Base-by-base conservation (phyloP, 1,140 invertebrate genomes). In the Cecropterus lyciades region DNA sequence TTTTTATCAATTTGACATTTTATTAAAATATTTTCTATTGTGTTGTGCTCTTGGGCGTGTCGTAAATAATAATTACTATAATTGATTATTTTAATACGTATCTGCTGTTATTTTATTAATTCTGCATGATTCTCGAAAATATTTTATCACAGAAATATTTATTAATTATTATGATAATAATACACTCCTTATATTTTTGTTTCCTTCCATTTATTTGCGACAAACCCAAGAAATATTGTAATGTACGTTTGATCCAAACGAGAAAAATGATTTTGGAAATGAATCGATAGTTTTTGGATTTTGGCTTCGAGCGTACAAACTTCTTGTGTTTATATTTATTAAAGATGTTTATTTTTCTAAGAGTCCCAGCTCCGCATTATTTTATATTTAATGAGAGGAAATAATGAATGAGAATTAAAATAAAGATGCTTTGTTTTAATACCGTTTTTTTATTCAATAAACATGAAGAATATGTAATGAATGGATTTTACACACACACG, bases 341-440 rank as follows among this genome's bases (percentile, higher is more conserved):
- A 69, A 84, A 89, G 82, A 87, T 85, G 82, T 89, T 89, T 87
- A 85, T 89, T 89, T 87, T 89, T 89, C 20, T 86, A 82, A 77
- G 75, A 75, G 77, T 80, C 75, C 81, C 76, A 57, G 56, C 73
- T 79, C 75, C 77, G 73, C 77, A 85, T 87, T 78, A 84, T 85
- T 84, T 85, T 79, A 72, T 87, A 87, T 82, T 80, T 79, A 82
- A 85, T 70, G 74, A 81, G 77, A 82, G 73, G 77, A 80, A 82
- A 84, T 84, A 78, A 82, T 79, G 69, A 77, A 81, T 72, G 78
- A 70, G 82, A 72, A 82, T 85, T 82, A 85, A 80, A 88, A 87
- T 85, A 88, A 86, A 90, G 75, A 88, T 87, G 87, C 87, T 90
- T 90, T 90, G 87, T 90, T 90, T 88, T 80, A 80, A 56, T 77